Base-by-base conservation (phyloP, 2,888 invertebrate genomes). In the Ectemnius lituratus region DNA sequence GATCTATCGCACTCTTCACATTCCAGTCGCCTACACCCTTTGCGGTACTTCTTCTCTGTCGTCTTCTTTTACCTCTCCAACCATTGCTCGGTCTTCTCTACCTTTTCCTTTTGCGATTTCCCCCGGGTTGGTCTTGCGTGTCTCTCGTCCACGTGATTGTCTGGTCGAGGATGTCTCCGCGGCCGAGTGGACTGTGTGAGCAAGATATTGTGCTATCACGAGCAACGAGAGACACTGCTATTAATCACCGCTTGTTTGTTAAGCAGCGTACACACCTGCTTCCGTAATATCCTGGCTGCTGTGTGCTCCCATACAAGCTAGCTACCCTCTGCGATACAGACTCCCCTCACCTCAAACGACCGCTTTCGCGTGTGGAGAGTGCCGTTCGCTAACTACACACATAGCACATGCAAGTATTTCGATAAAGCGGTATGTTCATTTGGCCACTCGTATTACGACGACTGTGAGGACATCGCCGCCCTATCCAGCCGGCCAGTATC, bases 181-280 rank as follows among this genome's bases (percentile, higher is more conserved):
- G 83, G 84, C 84, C 84, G 87, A 82, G 37, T 37, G 37, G 37
- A 6, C 37, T 37, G 37, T 37, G 37, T 37, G 75, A 75, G 75
- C 79, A 83, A 84, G 84, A 84, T 84, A 79, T 79, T 78, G 85
- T 84, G 87, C 87, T 89, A 88, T 88, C 88, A 84, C 80, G 77
- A 84, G 84, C 84, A 84, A 85, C 86, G 80, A 86, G 85, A 72
- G 37, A 37, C 78, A 59, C 67, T 82, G 79, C 87, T 86, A 89
- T 90, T 90, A 90, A 90, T 90, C 89, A 89, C 86, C 86, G 84
- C 87, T 87, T 88, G 89, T 89, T 90, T 90, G 89, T 89, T 88
- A 88, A 89, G 87, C 85, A 85, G 83, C 85, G 86, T 84, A 86
- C 87, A 86, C 87, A 88, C 88, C 87, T 88, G 88, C 87, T 86